Conservation (phyloP, 2,113 vertebrate species). For the Perognathus longimembris region DNA sequence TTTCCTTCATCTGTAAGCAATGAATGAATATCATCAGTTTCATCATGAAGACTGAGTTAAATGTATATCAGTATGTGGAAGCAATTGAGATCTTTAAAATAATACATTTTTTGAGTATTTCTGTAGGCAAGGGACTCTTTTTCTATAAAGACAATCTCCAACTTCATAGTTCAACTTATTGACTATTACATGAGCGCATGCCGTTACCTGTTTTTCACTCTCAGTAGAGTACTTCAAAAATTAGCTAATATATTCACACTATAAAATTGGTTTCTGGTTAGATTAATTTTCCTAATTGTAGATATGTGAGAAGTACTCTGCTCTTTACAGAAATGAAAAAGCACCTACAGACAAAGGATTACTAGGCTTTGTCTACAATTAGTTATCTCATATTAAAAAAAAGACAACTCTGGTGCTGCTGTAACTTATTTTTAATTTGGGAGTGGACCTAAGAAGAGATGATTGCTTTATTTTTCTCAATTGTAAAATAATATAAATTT, state of each 20-base stretch:
- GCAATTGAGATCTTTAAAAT: background rate
- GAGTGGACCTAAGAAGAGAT: background rate
- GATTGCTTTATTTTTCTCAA: background rate
- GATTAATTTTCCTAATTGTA: background rate
- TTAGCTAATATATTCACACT: background rate
- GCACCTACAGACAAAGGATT: background rate
- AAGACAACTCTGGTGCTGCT: background rate
- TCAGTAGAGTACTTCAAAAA: background rate
- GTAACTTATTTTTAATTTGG: background rate
- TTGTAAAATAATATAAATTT: background rate
- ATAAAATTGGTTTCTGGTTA: background rate
- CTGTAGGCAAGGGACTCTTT: background rate
- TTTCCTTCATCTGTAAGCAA: background rate
- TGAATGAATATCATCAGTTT: background rate
- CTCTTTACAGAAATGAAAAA: background rate
- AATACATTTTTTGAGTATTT: background rate
- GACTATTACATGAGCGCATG: background rate
- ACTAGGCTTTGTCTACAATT: background rate
- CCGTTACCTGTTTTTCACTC: background rate
- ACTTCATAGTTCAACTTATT: background rate
- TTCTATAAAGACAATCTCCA: background rate
- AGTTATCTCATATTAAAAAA: too few relatives aligned
- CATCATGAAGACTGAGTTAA: background rate
- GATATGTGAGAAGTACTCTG: fast-evolving
- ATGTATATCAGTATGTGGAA: background rate